These are phyloP conservation scores for Patella caerulea DNA, from an alignment of 2,888 invertebrate genomes.

Conservation along the genomic window DNA sequence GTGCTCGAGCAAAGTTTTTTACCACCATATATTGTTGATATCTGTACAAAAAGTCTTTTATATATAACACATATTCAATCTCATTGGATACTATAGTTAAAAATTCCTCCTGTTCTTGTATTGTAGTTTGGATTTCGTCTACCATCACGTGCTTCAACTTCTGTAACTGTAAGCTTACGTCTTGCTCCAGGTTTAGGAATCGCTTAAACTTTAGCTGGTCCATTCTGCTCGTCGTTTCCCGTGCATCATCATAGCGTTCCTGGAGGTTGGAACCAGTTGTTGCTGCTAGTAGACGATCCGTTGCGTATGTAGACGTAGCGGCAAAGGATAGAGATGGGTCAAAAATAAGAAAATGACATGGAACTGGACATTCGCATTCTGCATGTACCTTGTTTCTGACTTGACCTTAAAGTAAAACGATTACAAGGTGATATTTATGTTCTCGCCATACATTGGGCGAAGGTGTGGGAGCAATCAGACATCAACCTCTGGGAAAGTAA, in stretches of 20 bases:
- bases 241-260: conserved; percentile 32
- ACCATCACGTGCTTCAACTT: conserved; percentile 33
- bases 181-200: conserved; percentile 29
- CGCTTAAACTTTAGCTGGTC: conserved; percentile 38
- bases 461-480: too few species aligned
- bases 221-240: conserved; percentile 50
- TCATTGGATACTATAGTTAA: conserved; percentile 30
- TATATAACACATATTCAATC: conserved; percentile 32
- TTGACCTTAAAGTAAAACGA: conserved; percentile 18
- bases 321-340: conserved; percentile 60
- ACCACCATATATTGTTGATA: conserved; percentile 52
- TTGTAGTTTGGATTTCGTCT: conserved; percentile 27
- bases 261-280: conserved; percentile 31
- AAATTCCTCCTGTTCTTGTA: conserved; percentile 35
- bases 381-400: conserved; percentile 28
- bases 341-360: conserved; percentile 53
- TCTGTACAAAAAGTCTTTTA: conserved; percentile 44
- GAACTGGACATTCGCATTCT: conserved; percentile 56
- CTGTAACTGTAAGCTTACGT: conserved; percentile 27
- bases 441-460: too few species aligned
- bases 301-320: conserved; percentile 51
- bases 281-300: conserved; percentile 42
- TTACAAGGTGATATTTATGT: too few species aligned
- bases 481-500: too few species aligned
- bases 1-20: conserved; percentile 54